Base-by-base conservation (phyloP, 2,888 invertebrate species). In the Spisula subtruncata region DNA sequence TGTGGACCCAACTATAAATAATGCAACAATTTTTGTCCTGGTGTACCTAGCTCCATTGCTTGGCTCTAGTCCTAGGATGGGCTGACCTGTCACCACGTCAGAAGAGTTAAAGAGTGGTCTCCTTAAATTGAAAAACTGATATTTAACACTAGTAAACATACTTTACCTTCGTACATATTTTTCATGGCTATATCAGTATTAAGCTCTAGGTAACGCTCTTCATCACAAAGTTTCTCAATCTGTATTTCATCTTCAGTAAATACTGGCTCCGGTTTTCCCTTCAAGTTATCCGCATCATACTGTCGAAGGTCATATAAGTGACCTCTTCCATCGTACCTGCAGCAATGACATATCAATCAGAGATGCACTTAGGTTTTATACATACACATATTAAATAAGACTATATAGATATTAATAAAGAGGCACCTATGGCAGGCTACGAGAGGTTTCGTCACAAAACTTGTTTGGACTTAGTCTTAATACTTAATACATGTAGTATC, bases 321-420 rank as follows among this genome's bases (percentile, higher is more conserved):
- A 89, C 99, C 99, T 94, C 99, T 97, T 92, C 98, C 98, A 97
- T 99, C 99, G 97, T 99, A 99, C 97, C 99, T 99, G 95, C 87
- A 93, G 93, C 88, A 90, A 88, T 75, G 41, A 81, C 6, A n/a
- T 35, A 75, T 75, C 32, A 75, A 75, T 75, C 35, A 75, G 75
- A 75, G 18, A 35, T 75, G 35, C 16, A 25, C 75, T 75, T 75
- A 18, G 18, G 75, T 75, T 75, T 16, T 18, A 32, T 75, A 75
- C 16, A 75, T n/a, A 71, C n/a, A 10, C 14, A 75, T 35, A 75
- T 0, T 1, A 25, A 16, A 32, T 1, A 32, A 41, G 18, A 75
- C 32, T 25, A 16, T 75, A 35, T 14, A 0, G 25, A 75, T 41
- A 41, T 16, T 5, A 75, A 32, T 75, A 35, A 71, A 35, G 20